Evolutionary conservation across 2,888 invertebrate genomes (phyloP).

Genomic region (Opisthograptis luteolata): DNA sequence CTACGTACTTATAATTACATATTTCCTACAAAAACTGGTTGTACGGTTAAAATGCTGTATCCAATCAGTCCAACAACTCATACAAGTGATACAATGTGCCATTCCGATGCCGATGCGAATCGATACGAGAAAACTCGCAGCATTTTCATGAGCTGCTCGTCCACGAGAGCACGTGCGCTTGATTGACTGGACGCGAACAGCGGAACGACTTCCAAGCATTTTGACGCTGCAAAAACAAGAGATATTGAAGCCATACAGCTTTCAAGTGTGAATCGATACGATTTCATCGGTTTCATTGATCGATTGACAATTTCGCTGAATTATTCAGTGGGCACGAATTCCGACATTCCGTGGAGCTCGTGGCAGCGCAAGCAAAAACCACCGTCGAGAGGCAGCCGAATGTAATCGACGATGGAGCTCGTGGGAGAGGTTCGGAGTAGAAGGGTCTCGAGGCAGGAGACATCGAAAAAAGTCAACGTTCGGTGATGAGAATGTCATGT

Average conservation of each 20-base stretch:
- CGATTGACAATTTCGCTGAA: constrained; percentile 80
- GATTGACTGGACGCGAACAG: constrained; percentile 72
- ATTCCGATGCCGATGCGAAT: constrained; percentile 64
- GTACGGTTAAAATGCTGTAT: constrained; percentile 44
- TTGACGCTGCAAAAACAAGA: constrained; percentile 72
- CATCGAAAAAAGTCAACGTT: constrained; percentile 71
- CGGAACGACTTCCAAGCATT: constrained; percentile 77
- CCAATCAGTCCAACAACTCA: constrained; percentile 42
- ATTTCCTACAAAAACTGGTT: constrained; percentile 62
- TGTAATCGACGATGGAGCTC: constrained; percentile 61
- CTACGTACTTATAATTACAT: constrained; percentile 47
- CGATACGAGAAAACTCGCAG: constrained; percentile 58
- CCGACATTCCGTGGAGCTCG: constrained; percentile 73
- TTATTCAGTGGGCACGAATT: constrained; percentile 81
- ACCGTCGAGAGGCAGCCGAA: constrained; percentile 59
- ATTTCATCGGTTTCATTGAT: constrained; percentile 72
- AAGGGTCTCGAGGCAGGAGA: constrained; percentile 62
- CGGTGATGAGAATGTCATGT: constrained; percentile 85
- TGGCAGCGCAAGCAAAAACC: constrained; percentile 69
- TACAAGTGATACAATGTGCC: constrained; percentile 51
- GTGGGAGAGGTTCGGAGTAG: constrained; percentile 70
- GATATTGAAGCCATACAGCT: constrained; percentile 75
- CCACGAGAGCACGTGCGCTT: constrained; percentile 61
- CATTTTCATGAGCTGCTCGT: constrained; percentile 59
- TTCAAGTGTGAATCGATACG: constrained; percentile 83